These are phyloP conservation scores for Azorinus chamasolen DNA, from an alignment of 2,888 invertebrate genomes.

Conservation along the genomic window DNA sequence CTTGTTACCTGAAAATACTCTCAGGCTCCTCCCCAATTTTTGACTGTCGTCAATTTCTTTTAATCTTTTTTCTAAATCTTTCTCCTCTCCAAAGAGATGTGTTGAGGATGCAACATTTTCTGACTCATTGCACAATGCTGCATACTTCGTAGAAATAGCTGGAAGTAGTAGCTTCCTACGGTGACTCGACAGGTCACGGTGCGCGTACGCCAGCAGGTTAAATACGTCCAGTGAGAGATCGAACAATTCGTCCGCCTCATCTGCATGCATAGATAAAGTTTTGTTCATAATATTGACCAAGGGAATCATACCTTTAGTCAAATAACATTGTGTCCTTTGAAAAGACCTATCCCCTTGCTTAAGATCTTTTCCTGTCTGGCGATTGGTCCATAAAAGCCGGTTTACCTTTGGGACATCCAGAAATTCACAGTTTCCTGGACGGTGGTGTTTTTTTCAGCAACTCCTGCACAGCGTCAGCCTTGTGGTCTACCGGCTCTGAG, in stretches of 20 bases:
- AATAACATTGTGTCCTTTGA: slow-evolving; percentile 13
- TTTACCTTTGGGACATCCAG: slow-evolving; percentile 25
- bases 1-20: too few relatives aligned
- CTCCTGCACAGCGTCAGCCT: not conserved
- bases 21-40: too few relatives aligned
- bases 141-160: not conserved
- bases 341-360: too few relatives aligned
- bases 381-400: slow-evolving; percentile 5
- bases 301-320: slow-evolving; percentile 35
- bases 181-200: too few relatives aligned
- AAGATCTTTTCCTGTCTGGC: not conserved
- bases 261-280: too few relatives aligned
- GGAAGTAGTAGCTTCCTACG: not conserved
- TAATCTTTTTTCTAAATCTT: slow-evolving; percentile 6
- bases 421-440: slow-evolving; percentile 16
- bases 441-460: slow-evolving; percentile 9
- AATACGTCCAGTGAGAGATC: not conserved
- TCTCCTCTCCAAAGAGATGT: slow-evolving; percentile 16
- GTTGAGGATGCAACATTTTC: slow-evolving; percentile 16
- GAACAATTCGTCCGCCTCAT: not conserved
- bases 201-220: too few relatives aligned
- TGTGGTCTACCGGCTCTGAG: slow-evolving; percentile 2
- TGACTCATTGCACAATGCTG: not conserved
- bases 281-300: slow-evolving; percentile 18
- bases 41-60: slow-evolving; percentile 16